Conservation (phyloP, 2,888 invertebrate species). For the Lacanobia oleracea region DNA sequence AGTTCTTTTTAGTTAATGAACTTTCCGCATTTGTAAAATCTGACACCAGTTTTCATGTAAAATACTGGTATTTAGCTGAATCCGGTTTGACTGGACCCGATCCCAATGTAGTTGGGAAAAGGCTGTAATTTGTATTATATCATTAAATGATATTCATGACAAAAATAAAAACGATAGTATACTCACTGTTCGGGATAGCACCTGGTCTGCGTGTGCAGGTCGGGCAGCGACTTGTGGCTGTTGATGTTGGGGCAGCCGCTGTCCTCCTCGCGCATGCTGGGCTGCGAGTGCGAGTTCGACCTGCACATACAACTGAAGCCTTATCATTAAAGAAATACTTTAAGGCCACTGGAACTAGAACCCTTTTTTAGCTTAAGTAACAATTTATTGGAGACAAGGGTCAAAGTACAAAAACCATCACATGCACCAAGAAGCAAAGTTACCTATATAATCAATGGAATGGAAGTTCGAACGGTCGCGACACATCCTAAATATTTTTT, state of each 20-base stretch:
- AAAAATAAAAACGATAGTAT: too few species aligned
- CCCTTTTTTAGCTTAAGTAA: neutral
- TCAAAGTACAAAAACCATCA: neutral
- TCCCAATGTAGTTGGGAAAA: too few species aligned
- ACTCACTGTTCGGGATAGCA: constrained; percentile 87
- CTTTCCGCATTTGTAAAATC: too few species aligned
- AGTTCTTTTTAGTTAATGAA: too few species aligned
- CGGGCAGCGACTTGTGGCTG: constrained; percentile 96
- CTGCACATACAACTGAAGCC: constrained; percentile 72
- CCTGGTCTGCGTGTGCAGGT: constrained; percentile 92
- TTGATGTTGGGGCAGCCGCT: constrained; percentile 90
- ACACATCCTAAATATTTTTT: neutral
- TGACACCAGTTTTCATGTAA: too few species aligned
- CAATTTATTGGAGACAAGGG: neutral
- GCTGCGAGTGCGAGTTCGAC: constrained; percentile 92
- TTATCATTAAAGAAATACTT: constrained; percentile 32
- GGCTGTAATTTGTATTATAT: too few species aligned
- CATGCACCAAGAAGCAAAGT: too few species aligned
- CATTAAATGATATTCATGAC: too few species aligned
- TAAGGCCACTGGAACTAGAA: neutral
- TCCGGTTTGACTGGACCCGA: too few species aligned
- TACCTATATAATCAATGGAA: neutral
- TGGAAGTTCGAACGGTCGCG: neutral
- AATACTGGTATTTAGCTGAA: too few species aligned
- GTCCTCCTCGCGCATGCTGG: constrained; percentile 89